These are phyloP conservation scores for Drymodes brunneopygia DNA, from an alignment of 2,113 vertebrate genomes.

Conservation along the genomic window DNA sequence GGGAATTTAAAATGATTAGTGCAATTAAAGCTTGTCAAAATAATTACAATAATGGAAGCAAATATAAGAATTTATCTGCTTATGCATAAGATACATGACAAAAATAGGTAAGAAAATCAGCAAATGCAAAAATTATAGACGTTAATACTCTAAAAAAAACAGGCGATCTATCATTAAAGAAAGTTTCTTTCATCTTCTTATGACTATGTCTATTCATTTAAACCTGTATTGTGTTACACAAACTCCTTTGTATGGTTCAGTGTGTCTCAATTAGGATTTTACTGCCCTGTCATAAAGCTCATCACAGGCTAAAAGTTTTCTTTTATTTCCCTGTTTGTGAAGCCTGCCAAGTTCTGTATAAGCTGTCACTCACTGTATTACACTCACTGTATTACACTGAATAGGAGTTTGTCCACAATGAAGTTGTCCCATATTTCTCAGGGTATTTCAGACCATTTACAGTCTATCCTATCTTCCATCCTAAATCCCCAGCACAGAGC, in stretches of 20 bases:
- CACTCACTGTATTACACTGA: background rate
- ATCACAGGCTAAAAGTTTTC: slow-evolving; percentile 37
- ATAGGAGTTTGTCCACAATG: slow-evolving; percentile 51
- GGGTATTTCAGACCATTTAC: slow-evolving; percentile 3
- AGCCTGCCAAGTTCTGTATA: slow-evolving; percentile 29
- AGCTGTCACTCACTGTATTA: slow-evolving; percentile 26
- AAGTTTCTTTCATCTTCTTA: slow-evolving; percentile 10
- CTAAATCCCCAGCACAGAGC: slow-evolving; percentile 27
- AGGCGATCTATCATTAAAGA: background rate
- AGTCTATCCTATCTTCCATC: slow-evolving; percentile 23
- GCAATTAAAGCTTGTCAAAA: slow-evolving; percentile 27
- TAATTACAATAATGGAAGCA: background rate
- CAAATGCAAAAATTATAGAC: background rate
- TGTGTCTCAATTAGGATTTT: slow-evolving; percentile 56
- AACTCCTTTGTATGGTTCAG: slow-evolving; percentile 4
- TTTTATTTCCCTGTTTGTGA: slow-evolving; percentile 57
- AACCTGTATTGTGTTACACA: background rate
- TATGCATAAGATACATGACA: background rate
- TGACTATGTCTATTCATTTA: slow-evolving; percentile 30
- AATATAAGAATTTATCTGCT: background rate
- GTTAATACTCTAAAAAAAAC: background rate
- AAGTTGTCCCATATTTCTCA: slow-evolving; percentile 45
- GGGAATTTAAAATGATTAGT: background rate
- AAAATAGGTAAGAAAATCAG: slow-evolving; percentile 14
- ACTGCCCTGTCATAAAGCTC: slow-evolving; percentile 45